Evolutionary conservation across 2,888 invertebrate genomes (phyloP), one percentile per base, ranked within the genome.

Genomic region (Electrophaes corylata): DNA sequence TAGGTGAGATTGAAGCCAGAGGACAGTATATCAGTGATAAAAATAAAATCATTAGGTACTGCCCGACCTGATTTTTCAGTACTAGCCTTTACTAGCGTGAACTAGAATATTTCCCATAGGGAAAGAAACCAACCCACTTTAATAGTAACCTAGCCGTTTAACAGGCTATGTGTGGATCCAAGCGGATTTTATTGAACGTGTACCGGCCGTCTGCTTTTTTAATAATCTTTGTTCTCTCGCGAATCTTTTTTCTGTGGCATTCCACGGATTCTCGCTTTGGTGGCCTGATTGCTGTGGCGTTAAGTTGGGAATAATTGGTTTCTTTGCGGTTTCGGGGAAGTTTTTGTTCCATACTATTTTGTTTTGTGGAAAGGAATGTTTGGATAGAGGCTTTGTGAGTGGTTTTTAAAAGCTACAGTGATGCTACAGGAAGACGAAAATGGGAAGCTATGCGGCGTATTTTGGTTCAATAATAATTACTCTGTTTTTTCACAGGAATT

Each of bases 161-260:
- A 4, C 2, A 14, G 31, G n/a, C 48, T 58, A 31, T 47, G 51
- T 12, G 18, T 8, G 49, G 41, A 41, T 60, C 51, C 59, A 49
- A 45, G 43, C 47, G 51, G 52, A 48, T 54, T 63, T 65, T 64
- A 65, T 67, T 65, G 67, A 60, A 67, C 64, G 65, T 61, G 65
- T 67, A 61, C 55, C 31, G 53, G 56, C 62, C 60, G 59, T 65
- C 67, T 60, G 60, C 47, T 64, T 65, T 67, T 67, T 67, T 67
- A 64, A 64, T 67, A 65, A 65, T 65, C 65, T 65, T 65, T 62
- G 63, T 67, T 59, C 59, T 51, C 58, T 45, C 52, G 45, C 54
- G 43, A 54, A 61, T 65, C 61, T 65, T 60, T 67, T 63, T 62
- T 62, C 37, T 59, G 64, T 55, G 57, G 60, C 54, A 63, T 67